Conservation (phyloP, 2,113 vertebrate species). For the Hippopotamus amphibius region DNA sequence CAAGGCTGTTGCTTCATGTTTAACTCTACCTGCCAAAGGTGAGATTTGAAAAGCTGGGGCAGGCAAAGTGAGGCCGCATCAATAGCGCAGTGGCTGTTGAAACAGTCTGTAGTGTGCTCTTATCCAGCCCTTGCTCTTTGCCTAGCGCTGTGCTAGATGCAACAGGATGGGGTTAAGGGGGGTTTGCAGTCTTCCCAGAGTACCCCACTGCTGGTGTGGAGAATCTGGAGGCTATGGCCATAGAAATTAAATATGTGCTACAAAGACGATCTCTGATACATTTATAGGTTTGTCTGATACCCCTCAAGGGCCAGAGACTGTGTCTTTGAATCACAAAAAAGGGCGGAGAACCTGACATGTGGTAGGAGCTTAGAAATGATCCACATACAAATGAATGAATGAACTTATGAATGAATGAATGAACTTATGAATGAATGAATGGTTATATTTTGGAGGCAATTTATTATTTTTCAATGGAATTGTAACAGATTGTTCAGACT, state of each 20-base stretch:
- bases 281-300: background rate
- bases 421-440: slow-evolving; percentile 8
- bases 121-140: background rate
- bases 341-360: background rate
- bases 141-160: background rate
- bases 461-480: slow-evolving; percentile 11
- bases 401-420: slow-evolving; percentile 20
- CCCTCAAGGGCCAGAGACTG: background rate
- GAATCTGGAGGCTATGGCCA: background rate
- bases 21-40: slow-evolving; percentile 61
- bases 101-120: background rate
- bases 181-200: background rate
- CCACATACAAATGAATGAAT: background rate
- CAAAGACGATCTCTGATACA: background rate
- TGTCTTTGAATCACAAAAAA: background rate
- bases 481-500: slow-evolving; percentile 31
- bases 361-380: background rate
- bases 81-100: background rate
- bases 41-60: background rate
- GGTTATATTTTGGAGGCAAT: background rate
- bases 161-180: background rate
- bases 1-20: background rate
- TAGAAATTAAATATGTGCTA: background rate
- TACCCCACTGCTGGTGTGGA: background rate
- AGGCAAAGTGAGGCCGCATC: background rate